Conservation (phyloP, 2,797 vertebrate genomes). For the Petrocephalus schoutedeni region DNA sequence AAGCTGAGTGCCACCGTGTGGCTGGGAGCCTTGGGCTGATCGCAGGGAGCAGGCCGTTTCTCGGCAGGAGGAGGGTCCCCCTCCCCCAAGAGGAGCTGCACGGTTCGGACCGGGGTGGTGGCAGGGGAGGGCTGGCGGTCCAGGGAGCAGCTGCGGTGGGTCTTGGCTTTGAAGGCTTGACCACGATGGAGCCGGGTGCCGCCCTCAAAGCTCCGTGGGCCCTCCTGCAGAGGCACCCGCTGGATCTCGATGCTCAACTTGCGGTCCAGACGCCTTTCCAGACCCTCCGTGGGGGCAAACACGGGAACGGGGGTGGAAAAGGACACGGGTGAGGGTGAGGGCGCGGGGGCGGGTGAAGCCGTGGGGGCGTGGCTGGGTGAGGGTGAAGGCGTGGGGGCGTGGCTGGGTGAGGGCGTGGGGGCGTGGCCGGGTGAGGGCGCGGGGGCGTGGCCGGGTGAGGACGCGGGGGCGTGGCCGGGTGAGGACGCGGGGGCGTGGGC, state of each 20-base stretch:
- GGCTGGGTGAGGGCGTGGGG: constrained; percentile 33
- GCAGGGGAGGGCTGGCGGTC: constrained; percentile 45
- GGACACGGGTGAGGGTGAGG: not conserved
- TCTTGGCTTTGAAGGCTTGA: constrained; percentile 83
- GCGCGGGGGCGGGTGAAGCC: not conserved
- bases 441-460: not conserved
- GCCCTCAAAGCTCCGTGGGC: constrained; percentile 86
- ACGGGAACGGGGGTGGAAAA: not conserved
- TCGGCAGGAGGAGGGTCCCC: constrained; percentile 57
- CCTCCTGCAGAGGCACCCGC: constrained; percentile 91
- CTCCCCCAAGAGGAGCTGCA: constrained; percentile 76
- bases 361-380: constrained; percentile 36
- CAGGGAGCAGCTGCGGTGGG: constrained; percentile 55
- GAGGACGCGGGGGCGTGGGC: not conserved
- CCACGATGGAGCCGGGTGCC: constrained; percentile 72
- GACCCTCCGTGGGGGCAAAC: constrained; percentile 56
- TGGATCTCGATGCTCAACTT: constrained; percentile 97
- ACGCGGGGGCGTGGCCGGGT: not conserved
- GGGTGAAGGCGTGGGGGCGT: not conserved
- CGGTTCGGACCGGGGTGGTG: constrained; percentile 67
- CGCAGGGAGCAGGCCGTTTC: constrained; percentile 47
- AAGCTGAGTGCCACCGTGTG: constrained; percentile 81
- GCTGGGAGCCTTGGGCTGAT: constrained; percentile 52
- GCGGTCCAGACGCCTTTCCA: constrained; percentile 74
- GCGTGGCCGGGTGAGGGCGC: constrained; percentile 8